Conservation (phyloP, 2,113 vertebrate species). For the Leuciscus idus region DNA sequence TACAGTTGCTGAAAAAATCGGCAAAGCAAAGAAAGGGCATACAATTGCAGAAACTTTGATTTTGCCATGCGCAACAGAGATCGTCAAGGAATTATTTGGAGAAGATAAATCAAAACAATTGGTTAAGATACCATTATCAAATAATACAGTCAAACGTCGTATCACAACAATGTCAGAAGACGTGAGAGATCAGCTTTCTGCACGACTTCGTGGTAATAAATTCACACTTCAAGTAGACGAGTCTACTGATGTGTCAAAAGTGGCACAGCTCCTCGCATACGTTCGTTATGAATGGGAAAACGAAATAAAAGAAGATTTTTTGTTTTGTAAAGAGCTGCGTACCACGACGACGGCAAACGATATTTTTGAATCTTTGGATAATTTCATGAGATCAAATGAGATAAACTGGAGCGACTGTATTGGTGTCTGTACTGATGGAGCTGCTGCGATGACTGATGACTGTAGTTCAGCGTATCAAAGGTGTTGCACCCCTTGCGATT, state of each 20-base stretch:
- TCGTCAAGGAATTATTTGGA: not conserved
- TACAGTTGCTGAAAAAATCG: not conserved
- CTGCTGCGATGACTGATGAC: not conserved
- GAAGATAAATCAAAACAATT: not conserved
- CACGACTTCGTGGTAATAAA: not conserved
- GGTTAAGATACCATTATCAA: not conserved
- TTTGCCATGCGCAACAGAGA: slow-evolving; percentile 6
- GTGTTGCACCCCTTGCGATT: not conserved
- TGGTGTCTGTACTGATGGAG: not conserved
- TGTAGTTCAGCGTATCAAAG: not conserved
- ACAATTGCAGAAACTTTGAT: slow-evolving; percentile 1
- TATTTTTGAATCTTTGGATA: slow-evolving; percentile 1
- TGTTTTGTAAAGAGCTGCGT: not conserved
- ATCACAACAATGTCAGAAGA: not conserved
- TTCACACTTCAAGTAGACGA: not conserved
- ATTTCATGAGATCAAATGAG: not conserved
- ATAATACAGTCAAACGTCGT: not conserved
- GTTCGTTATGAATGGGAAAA: not conserved
- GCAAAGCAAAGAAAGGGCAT: slow-evolving; percentile 19
- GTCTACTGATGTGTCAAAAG: not conserved
- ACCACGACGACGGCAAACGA: not conserved
- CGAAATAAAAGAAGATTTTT: not conserved
- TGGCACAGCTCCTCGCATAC: not conserved
- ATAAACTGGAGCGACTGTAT: not conserved
- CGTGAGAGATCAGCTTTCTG: not conserved